Conservation (phyloP, 1,140 invertebrate genomes). For the Asobara japonica region DNA sequence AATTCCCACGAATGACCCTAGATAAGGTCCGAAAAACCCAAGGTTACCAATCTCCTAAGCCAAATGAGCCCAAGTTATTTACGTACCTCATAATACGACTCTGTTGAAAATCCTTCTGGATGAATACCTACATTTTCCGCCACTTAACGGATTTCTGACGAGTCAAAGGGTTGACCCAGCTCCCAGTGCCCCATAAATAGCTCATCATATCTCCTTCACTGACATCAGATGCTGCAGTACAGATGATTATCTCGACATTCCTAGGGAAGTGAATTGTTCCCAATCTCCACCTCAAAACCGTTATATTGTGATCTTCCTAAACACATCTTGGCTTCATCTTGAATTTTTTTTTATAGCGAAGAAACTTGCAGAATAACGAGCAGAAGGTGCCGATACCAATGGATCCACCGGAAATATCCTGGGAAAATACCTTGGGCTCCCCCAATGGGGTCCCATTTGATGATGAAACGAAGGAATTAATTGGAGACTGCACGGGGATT, state of each 20-base stretch:
- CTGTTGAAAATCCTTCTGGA: constrained; percentile 36
- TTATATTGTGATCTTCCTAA: too few species aligned
- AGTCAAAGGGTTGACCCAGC: constrained; percentile 53
- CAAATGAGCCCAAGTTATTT: constrained; percentile 13
- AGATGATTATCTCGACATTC: not conserved
- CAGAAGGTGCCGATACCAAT: constrained; percentile 34
- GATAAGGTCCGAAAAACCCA: not conserved
- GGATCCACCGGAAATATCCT: constrained; percentile 56
- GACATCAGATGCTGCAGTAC: not conserved
- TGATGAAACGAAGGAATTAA: constrained; percentile 53
- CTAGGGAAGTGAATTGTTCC: not conserved
- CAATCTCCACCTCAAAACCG: too few species aligned
- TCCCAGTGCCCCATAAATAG: constrained; percentile 58
- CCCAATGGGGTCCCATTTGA: constrained; percentile 56
- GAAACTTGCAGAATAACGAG: constrained; percentile 35
- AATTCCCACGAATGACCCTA: too few species aligned
- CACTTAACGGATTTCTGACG: constrained; percentile 56
- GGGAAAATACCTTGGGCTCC: constrained; percentile 55
- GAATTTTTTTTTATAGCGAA: constrained; percentile 21
- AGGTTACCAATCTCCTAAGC: not conserved
- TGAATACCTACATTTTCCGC: constrained; percentile 58
- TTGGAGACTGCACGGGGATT: constrained; percentile 48
- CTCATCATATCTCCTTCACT: not conserved
- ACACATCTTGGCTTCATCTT: not conserved
- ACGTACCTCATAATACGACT: not conserved